phyloP scores from a whole-genome alignment of 2,888 invertebrate species.

The Spatulosminthurus flaviceps region DNA sequence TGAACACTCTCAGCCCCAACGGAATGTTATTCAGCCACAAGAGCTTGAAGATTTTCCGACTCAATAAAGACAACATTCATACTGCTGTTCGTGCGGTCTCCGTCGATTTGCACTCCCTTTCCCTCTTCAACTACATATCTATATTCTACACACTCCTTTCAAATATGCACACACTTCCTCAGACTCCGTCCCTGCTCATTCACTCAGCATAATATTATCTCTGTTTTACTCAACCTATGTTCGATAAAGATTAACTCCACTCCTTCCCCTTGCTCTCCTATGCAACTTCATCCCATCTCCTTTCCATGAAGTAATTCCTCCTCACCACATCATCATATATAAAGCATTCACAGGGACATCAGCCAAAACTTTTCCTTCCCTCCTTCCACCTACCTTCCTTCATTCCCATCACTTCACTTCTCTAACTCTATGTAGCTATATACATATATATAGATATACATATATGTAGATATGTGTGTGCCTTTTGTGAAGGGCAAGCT shows the following conservation, averaged over 20 bases:
- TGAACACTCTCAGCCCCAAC: slow-evolving; percentile 21
- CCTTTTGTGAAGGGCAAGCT: too few relatives aligned
- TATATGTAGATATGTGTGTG: too few relatives aligned
- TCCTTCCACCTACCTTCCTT: neutral
- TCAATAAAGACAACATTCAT: slow-evolving; percentile 51
- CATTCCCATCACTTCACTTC: too few relatives aligned
- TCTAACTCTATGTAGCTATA: too few relatives aligned
- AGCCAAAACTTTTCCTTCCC: slow-evolving; percentile 1
- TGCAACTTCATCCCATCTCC: neutral
- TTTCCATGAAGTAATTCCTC: slow-evolving; percentile 3
- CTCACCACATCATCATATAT: neutral
- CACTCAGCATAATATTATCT: slow-evolving; percentile 31
- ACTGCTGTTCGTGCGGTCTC: slow-evolving; percentile 48
- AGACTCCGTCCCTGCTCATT: slow-evolving; percentile 4
- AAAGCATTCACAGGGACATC: neutral
- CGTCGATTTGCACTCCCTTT: slow-evolving; percentile 38
- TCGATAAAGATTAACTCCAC: neutral
- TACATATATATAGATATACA: too few relatives aligned
- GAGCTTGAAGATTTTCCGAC: slow-evolving; percentile 50
- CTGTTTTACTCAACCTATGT: slow-evolving; percentile 1
- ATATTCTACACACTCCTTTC: slow-evolving; percentile 6
- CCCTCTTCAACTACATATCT: slow-evolving; percentile 19
- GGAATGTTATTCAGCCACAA: slow-evolving; percentile 39
- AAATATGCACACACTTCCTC: neutral
- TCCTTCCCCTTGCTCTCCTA: slow-evolving; percentile 16